These are phyloP conservation scores for Acropora tenuis DNA, from an alignment of 64 coral and sea anemone genomes.

Conservation along the genomic window DNA sequence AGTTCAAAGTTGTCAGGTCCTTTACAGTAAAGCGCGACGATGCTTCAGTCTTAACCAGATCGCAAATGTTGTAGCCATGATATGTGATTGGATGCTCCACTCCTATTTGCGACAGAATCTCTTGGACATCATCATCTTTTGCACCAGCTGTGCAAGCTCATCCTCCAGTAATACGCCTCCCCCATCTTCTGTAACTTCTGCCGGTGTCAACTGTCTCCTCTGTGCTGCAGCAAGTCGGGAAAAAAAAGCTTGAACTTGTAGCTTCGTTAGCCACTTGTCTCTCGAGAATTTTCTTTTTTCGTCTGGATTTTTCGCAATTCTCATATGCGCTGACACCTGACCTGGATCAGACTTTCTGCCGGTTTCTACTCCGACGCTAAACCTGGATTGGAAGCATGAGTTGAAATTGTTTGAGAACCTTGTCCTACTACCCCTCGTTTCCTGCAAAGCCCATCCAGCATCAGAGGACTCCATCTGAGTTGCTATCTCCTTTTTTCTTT, in stretches of 20 bases:
- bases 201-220: not conserved
- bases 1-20: conserved; percentile 33
- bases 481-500: not conserved
- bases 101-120: conserved; percentile 42
- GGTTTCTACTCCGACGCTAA: conserved; percentile 28
- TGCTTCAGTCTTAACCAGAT: conserved; percentile 24
- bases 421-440: conserved; percentile 9
- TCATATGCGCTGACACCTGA: conserved; percentile 48
- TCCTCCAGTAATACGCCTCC: conserved; percentile 25
- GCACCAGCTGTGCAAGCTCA: not conserved
- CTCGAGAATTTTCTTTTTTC: conserved; percentile 28
- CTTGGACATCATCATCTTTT: conserved; percentile 52
- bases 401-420: conserved; percentile 44
- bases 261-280: conserved; percentile 61
- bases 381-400: conserved; percentile 16
- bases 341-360: conserved; percentile 62
- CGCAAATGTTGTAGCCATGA: conserved; percentile 54
- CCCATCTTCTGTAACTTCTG: not conserved
- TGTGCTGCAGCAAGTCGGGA: not conserved
- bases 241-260: not conserved
- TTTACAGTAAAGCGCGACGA: conserved; percentile 39
- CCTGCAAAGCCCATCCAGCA: conserved; percentile 39
- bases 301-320: conserved; percentile 21
- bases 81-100: conserved; percentile 55
- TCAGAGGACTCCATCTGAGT: too few species aligned